Base-by-base conservation (phyloP, 2,797 vertebrate genomes). In the Darevskia mixta region DNA sequence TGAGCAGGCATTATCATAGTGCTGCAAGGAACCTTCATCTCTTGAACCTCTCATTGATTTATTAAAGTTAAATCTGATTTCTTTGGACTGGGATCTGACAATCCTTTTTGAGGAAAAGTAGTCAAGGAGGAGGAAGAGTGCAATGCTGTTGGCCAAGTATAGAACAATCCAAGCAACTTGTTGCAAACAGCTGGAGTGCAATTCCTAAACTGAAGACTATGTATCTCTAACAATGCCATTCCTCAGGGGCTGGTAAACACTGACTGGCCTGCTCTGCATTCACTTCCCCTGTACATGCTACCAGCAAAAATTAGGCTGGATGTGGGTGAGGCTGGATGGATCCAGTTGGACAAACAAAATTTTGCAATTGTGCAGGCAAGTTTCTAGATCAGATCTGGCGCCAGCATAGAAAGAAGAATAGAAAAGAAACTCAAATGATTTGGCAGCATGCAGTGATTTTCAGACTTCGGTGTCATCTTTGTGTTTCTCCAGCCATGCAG, bases 401-500 rank as follows among this genome's bases (percentile, higher is more conserved):
- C 43, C 72, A 78, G 61, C 38, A 81, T 77, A 61, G 41, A 55
- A 77, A 35, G 38, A 82, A 61, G 8, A 67, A 66, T 8, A 79
- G 83, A 41, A n/a, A 25, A 82, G 88, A 87, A 5, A 64, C 66
- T 82, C 27, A 92, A 83, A 80, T 72, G 66, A 27, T 87, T 87
- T 86, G 84, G 20, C 89, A 76, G 15, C 32, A 92, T 81, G 45
- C 73, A 81, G n/a, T 66, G 72, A 87, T 88, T 75, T 91, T n/a
- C 27, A 82, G 45, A 41, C n/a, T 87, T 66, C 38, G 18, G 8
- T 84, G 86, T 78, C n/a, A 80, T 71, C 32, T 93, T 86, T 32
- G 13, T 82, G 20, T 88, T 92, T 94, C 82, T 93, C 91, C 80
- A 92, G 20, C 79, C 67, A 81, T 0, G 0, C 61, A 86, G 27